Base-by-base conservation (phyloP, 2,888 invertebrate species). In the Drosophila demipolita region DNA sequence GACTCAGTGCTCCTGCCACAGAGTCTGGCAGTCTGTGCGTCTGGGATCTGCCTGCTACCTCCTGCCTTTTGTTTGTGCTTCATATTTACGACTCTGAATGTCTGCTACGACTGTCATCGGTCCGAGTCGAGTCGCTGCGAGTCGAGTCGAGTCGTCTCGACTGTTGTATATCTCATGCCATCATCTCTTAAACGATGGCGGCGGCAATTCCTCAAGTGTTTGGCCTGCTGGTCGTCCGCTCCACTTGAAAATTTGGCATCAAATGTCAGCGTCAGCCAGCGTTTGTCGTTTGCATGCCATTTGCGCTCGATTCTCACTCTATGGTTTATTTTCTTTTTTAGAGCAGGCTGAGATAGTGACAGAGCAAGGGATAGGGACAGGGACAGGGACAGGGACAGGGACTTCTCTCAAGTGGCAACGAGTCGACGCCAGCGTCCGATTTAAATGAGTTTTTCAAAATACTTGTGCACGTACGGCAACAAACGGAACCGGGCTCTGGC, bases 241-340 rank as follows among this genome's bases (percentile, higher is more conserved):
- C 84, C 89, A 89, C 90, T 88, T 89, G 89, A 90, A 89, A 88
- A 90, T 88, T 90, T 84, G 87, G 90, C 87, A 88, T 88, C 87
- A 90, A 88, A 88, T 90, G 87, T 90, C 87, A 88, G 89, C 87
- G 75, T 81, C 90, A 80, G 77, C 75, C 58, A 61, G 57, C 78
- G 73, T 60, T 82, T 75, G 87, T 89, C 90, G 89, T 87, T 87
- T 88, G 87, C 86, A 90, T 84, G 81, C 74, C 67, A 58, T 82
- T 76, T 80, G 59, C 84, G 84, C 89, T 88, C 81, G 83, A 85
- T 89, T 89, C 90, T 82, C 84, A 83, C 82, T 87, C 82, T 87
- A 87, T 63, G 74, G 48, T 38, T 42, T 59, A 54, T 76, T 58
- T 59, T 60, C 58, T 58, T 78, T 53, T 68, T 61, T 61, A 57